phyloP scores from a whole-genome alignment of 2,888 invertebrate species.

The Palloptera scutellata region DNA sequence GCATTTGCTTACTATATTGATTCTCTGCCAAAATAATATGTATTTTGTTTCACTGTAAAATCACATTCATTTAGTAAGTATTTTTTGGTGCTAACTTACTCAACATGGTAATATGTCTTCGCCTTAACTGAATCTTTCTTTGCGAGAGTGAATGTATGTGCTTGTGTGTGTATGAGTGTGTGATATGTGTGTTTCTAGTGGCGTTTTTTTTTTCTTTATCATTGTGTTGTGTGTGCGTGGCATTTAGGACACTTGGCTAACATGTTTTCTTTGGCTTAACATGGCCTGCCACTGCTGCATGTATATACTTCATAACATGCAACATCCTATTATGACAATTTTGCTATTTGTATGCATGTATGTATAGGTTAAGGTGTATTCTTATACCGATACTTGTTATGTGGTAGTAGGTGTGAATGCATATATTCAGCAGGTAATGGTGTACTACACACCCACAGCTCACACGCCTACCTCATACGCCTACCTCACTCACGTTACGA shows the following conservation, averaged over 20 bases:
- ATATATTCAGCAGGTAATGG: too few species aligned
- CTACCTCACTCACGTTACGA: too few species aligned
- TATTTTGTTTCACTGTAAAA: too few species aligned
- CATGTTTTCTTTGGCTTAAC: too few species aligned
- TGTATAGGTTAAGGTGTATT: not conserved
- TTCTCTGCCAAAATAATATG: too few species aligned
- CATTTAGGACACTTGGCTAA: slow-evolving; percentile 1
- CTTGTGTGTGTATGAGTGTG: not conserved
- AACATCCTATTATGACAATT: not conserved
- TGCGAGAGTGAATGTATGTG: not conserved
- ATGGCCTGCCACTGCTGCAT: not conserved
- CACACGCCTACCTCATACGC: too few species aligned
- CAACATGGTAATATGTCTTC: not conserved
- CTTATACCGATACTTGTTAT: too few species aligned
- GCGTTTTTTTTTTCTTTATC: too few species aligned
- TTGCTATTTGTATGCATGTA: not conserved
- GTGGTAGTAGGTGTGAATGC: too few species aligned
- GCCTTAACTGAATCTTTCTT: slow-evolving; percentile 4
- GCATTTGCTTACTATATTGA: too few species aligned
- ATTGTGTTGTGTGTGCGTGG: not conserved
- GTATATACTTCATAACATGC: not conserved
- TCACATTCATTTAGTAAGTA: not conserved
- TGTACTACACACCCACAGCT: too few species aligned
- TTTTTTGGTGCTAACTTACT: not conserved
- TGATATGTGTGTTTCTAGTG: too few species aligned